These are phyloP conservation scores for Meandrina meandrites DNA, from an alignment of 92 coral and sea anemone species.

Conservation along the genomic window DNA sequence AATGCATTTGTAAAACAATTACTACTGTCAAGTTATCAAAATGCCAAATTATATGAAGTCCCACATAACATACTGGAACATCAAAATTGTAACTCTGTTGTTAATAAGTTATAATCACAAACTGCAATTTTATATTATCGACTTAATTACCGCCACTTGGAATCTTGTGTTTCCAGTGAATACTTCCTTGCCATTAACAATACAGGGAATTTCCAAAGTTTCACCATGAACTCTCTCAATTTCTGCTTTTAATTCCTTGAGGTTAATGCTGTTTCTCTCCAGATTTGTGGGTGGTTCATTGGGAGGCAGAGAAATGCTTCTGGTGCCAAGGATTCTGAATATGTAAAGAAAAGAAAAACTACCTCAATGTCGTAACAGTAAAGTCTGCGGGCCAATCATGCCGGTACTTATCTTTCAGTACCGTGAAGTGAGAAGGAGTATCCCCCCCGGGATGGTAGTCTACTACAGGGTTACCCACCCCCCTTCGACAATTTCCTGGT, in stretches of 20 bases:
- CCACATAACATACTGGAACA: too few species aligned
- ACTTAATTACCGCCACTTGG: constrained; percentile 83
- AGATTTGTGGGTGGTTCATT: constrained; percentile 91
- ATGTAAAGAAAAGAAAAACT: background rate
- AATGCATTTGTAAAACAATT: background rate
- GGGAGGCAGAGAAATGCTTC: constrained; percentile 73
- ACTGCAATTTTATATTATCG: too few species aligned
- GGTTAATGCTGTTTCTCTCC: constrained; percentile 58
- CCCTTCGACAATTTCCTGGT: too few species aligned
- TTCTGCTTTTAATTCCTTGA: constrained; percentile 65
- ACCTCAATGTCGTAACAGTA: too few species aligned
- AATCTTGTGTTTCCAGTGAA: constrained; percentile 72
- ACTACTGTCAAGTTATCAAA: background rate
- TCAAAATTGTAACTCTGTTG: background rate
- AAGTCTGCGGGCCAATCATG: too few species aligned
- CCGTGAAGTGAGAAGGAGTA: too few species aligned
- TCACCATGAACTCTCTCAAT: constrained; percentile 79
- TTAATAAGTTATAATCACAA: background rate
- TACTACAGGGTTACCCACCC: too few species aligned
- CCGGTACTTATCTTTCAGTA: too few species aligned
- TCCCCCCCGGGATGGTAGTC: too few species aligned
- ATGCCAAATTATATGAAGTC: too few species aligned
- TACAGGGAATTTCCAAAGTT: constrained; percentile 87
- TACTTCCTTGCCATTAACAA: constrained; percentile 88
- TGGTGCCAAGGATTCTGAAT: constrained; percentile 60